phyloP scores from a whole-genome alignment of 2,888 invertebrate genomes.

The Phlogophora meticulosa region DNA sequence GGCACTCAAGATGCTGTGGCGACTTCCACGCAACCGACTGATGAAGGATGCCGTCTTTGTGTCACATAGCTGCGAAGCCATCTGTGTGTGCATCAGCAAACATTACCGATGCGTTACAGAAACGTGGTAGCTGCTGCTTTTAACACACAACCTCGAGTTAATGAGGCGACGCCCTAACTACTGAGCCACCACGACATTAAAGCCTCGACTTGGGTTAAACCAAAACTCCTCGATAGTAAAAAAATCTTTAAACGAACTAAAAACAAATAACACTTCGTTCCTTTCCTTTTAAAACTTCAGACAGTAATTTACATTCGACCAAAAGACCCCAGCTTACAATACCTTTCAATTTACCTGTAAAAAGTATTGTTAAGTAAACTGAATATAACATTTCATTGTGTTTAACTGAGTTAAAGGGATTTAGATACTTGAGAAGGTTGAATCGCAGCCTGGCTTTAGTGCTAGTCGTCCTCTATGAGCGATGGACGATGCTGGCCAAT shows the following conservation, averaged over 20 bases:
- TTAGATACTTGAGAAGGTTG: slow-evolving; percentile 27
- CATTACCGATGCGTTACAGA: too few species aligned
- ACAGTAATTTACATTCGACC: slow-evolving; percentile 12
- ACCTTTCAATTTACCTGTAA: slow-evolving; percentile 14
- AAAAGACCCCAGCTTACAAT: slow-evolving; percentile 14
- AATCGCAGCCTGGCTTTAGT: slow-evolving; percentile 5
- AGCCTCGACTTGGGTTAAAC: too few species aligned
- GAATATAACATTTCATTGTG: slow-evolving; percentile 27
- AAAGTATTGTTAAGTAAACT: slow-evolving; percentile 43
- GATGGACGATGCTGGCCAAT: background rate
- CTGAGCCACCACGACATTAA: too few species aligned
- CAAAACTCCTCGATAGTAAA: too few species aligned
- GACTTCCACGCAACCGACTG: too few species aligned
- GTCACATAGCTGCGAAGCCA: too few species aligned
- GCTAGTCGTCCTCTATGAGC: background rate
- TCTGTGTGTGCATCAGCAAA: too few species aligned
- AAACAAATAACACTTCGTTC: slow-evolving; percentile 5
- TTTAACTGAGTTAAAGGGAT: slow-evolving; percentile 22
- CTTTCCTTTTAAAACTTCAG: slow-evolving; percentile 14
- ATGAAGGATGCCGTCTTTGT: too few species aligned
- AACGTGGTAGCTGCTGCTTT: too few species aligned
- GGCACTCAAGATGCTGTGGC: too few species aligned
- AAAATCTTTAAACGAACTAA: slow-evolving; percentile 3
- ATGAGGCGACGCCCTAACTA: too few species aligned
- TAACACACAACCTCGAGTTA: too few species aligned